A percentile compares a stretch with the other conserved stretches of the same genome.
Conservation (phyloP, 1,140 invertebrate genomes). For the Neuroterus valhalla region DNA sequence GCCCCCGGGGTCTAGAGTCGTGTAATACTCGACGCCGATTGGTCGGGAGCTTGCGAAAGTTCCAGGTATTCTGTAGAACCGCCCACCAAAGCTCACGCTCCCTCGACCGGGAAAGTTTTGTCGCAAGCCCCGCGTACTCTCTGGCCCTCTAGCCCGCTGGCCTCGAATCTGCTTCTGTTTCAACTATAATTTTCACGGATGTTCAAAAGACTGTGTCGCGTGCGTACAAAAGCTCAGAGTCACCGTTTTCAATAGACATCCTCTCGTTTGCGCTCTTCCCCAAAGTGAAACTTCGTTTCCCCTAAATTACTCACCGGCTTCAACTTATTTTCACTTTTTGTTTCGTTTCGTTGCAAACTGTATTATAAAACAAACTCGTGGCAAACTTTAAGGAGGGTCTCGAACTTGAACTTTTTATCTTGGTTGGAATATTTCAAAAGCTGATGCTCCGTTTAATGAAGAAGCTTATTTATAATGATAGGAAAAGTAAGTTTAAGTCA, state of each 20-base stretch:
- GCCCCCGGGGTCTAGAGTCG: slow-evolving; percentile 31
- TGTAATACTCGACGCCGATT: slow-evolving; percentile 55
- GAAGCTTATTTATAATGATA: too few species aligned
- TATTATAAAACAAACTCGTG: slow-evolving; percentile 9
- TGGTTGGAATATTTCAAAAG: neutral
- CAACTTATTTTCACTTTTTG: neutral
- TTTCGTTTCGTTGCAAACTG: neutral
- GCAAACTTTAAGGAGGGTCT: slow-evolving; percentile 3
- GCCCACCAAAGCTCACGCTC: slow-evolving; percentile 56
- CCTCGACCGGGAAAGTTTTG: slow-evolving; percentile 65
- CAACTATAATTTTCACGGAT: slow-evolving; percentile 29
- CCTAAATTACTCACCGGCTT: slow-evolving; percentile 23
- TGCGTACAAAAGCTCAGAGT: slow-evolving; percentile 20
- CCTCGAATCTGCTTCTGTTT: slow-evolving; percentile 38
- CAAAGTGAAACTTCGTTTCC: slow-evolving; percentile 21
- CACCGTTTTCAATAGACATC: slow-evolving; percentile 29
- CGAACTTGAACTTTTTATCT: neutral
- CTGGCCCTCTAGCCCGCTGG: slow-evolving; percentile 31
- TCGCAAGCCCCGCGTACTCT: slow-evolving; percentile 52
- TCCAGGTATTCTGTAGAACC: slow-evolving; percentile 66
- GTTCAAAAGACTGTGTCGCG: slow-evolving; percentile 27
- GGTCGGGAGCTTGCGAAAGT: slow-evolving; percentile 69
- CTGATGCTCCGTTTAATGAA: neutral
- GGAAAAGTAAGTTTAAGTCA: too few species aligned
- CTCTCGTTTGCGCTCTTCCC: slow-evolving; percentile 23